These are phyloP conservation scores for Tenodera sinensis DNA, from an alignment of 2,888 invertebrate species.

Conservation along the genomic window DNA sequence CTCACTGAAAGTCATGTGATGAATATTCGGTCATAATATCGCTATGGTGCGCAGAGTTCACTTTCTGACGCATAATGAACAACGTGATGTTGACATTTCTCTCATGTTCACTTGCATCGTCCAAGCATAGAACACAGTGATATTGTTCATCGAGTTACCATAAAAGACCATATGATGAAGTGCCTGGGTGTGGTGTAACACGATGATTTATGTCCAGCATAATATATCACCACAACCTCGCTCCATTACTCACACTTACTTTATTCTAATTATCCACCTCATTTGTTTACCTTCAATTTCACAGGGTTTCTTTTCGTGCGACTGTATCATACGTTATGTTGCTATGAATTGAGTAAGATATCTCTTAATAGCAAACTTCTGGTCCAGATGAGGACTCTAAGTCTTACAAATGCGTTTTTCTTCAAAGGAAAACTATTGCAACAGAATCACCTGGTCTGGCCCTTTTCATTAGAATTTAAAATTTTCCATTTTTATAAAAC, in stretches of 20 bases:
- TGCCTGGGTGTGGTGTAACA: not conserved
- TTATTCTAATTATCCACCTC: not conserved
- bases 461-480: too few relatives aligned
- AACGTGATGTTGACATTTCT: not conserved
- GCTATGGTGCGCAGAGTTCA: too few relatives aligned
- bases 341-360: too few relatives aligned
- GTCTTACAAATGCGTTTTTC: too few relatives aligned
- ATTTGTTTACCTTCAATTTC: not conserved
- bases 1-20: too few relatives aligned
- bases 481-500: too few relatives aligned
- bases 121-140: not conserved
- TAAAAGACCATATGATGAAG: not conserved
- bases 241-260: not conserved
- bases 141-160: not conserved
- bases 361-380: too few relatives aligned
- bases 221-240: not conserved
- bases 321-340: not conserved
- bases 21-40: too few relatives aligned
- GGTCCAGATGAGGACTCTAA: too few relatives aligned
- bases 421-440: too few relatives aligned
- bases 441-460: too few relatives aligned
- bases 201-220: not conserved
- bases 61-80: not conserved
- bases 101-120: not conserved
- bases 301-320: not conserved